Conservation (phyloP, 2,888 invertebrate genomes). For the Apoderus coryli region DNA sequence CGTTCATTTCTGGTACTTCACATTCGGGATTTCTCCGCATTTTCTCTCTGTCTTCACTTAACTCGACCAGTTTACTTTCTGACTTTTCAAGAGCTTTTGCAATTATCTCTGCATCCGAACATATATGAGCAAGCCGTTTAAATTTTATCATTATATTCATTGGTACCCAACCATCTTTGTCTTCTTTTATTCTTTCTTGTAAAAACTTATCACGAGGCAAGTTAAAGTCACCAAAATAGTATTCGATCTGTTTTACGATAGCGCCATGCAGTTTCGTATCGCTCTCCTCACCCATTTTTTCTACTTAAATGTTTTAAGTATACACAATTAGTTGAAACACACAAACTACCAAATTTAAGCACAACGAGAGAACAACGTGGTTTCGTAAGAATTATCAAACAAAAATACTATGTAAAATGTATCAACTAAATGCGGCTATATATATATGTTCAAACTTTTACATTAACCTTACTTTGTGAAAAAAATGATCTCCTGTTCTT, state of each 20-base stretch:
- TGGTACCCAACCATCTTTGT: constrained; percentile 88
- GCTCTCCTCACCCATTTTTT: constrained; percentile 28
- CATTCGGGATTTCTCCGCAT: constrained; percentile 57
- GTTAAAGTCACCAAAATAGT: constrained; percentile 77
- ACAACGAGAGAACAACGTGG: too few species aligned
- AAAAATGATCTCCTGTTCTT: too few species aligned
- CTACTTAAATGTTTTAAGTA: too few species aligned
- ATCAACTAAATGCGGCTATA: too few species aligned
- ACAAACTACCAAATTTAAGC: too few species aligned
- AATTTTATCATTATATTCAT: constrained; percentile 74
- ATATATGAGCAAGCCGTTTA: constrained; percentile 65
- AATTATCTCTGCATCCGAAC: constrained; percentile 54
- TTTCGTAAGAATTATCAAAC: too few species aligned
- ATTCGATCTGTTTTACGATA: constrained; percentile 56
- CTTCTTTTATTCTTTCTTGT: constrained; percentile 67
- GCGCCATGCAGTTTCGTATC: too few species aligned
- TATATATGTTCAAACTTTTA: too few species aligned
- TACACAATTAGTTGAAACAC: too few species aligned
- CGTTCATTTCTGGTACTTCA: constrained; percentile 74
- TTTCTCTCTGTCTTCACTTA: constrained; percentile 42
- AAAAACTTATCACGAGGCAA: constrained; percentile 86
- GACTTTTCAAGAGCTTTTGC: constrained; percentile 61
- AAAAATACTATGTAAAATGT: too few species aligned
- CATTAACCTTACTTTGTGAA: too few species aligned
- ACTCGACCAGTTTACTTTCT: constrained; percentile 54